Evolutionary conservation across 2,888 invertebrate species (phyloP), one percentile per base, ranked within the genome.

Genomic region (Ochropacha duplaris): DNA sequence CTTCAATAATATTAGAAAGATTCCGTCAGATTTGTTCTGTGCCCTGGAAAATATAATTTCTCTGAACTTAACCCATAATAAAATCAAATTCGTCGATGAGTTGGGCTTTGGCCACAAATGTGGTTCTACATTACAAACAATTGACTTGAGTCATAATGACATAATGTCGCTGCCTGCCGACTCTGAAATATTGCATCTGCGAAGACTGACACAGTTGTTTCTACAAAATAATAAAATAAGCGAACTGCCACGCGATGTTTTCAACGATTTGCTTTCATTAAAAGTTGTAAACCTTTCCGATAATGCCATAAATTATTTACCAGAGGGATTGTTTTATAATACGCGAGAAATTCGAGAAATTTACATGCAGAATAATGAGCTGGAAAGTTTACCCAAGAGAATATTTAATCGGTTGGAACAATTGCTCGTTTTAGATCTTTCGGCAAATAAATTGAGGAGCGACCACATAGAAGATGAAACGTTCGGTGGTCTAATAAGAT

Each of bases 401-500:
- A 94, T 98, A 71, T 96, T 98, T 90, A 96, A 96, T 79, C 95
- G 96, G 56, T 92, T 98, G 76, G 97, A 97, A 84, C 97, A 97
- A 88, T 94, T 98, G 79, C 92, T 97, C 72, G 96, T 97, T 71
- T 94, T 98, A 78, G 97, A 98, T 93, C 93, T 98, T 80, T 96
- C 96, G 66, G 95, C 95, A 78, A 98, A 98, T 92, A 96, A 96
- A 89, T 93, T 98, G 84, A 96, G 95, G 74, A 96, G 96, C 86
- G 96, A 96, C 84, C 96, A 96, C 83, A 95, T 98, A 79, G 97
- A 97, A 91, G 96, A 96, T 78, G 96, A 96, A 74, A 97, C 97
- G 68, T 98, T 98, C 84, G 94, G 95, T 68, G 97, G 97, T 67
- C 94, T 98, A 76, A 96, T 98, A 78, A 95, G 97, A 65, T 94